phyloP scores from a whole-genome alignment of 2,113 vertebrate genomes.

The Caretta caretta region DNA sequence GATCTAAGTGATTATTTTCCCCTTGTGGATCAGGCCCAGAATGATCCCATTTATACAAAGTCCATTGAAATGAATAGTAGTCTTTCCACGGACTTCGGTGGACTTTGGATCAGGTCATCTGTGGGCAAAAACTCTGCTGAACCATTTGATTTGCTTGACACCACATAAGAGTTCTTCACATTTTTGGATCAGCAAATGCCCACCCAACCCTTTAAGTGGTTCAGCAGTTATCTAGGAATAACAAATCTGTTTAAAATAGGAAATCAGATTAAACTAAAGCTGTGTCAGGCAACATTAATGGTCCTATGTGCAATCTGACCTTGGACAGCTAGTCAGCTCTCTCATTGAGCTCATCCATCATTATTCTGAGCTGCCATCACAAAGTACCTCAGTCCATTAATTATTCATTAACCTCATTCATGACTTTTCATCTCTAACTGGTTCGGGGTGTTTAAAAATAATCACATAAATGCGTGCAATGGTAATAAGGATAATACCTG shows the following conservation, averaged over 20 bases:
- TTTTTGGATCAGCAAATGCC: slow-evolving; percentile 17
- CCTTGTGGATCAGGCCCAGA: accelerated
- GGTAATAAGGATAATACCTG: slow-evolving; percentile 33
- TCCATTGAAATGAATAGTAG: background rate
- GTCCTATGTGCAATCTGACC: slow-evolving; percentile 47
- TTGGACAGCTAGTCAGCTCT: slow-evolving; percentile 51
- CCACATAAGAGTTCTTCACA: background rate
- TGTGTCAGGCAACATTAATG: slow-evolving; percentile 41
- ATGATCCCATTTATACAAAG: background rate
- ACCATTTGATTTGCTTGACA: background rate
- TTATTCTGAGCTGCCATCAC: slow-evolving; percentile 54
- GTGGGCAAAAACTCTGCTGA: background rate
- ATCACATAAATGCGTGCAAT: slow-evolving; percentile 42
- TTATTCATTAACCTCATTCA: slow-evolving; percentile 72
- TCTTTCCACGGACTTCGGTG: background rate
- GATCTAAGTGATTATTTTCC: background rate
- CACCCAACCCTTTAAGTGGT: background rate
- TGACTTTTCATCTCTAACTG: slow-evolving; percentile 67
- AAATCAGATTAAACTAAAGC: slow-evolving; percentile 51
- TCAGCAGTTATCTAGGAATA: slow-evolving; percentile 33
- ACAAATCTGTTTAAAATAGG: slow-evolving; percentile 57
- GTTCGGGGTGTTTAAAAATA: slow-evolving; percentile 62
- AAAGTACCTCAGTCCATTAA: slow-evolving; percentile 60
- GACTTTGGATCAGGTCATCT: background rate
- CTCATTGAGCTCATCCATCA: slow-evolving; percentile 72